A percentile compares a stretch with the other conserved stretches of the same genome.
Evolutionary conservation across 37 sponge, comb jelly and placozoan species (phyloP).

Genomic region (Axinella damicornis): DNA sequence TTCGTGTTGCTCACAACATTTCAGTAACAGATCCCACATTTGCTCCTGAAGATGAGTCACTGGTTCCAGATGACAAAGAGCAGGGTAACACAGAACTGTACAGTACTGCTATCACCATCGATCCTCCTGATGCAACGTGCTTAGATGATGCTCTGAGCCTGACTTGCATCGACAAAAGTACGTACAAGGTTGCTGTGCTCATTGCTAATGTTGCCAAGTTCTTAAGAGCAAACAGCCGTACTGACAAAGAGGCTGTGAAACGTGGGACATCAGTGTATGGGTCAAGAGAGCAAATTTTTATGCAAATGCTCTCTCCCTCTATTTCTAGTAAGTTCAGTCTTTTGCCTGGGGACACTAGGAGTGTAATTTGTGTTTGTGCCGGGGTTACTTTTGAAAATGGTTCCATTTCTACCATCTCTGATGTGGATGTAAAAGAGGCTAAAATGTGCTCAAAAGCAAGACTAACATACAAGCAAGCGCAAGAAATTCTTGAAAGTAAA

Average conservation of each 20-base stretch:
- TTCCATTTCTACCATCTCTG: background rate
- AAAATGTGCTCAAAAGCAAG: background rate
- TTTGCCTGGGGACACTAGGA: background rate
- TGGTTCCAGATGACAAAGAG: background rate
- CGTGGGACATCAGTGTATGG: constrained; percentile 36
- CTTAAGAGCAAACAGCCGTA: background rate
- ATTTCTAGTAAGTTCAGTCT: constrained; percentile 5
- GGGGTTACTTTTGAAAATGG: background rate
- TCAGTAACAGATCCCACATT: background rate
- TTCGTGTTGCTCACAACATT: constrained; percentile 37
- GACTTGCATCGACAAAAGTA: background rate
- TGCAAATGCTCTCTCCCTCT: constrained; percentile 1
- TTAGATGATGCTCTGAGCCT: constrained; percentile 64
- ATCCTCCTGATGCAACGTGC: constrained; percentile 42
- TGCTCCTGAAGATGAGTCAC: background rate
- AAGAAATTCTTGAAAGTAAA: constrained; percentile 13
- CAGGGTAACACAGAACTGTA: background rate
- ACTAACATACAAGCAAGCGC: constrained; percentile 45
- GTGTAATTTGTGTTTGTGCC: background rate
- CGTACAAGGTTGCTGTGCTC: constrained; percentile 56
- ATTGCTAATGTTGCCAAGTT: constrained; percentile 34
- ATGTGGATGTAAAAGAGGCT: constrained; percentile 1
- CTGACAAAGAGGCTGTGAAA: constrained; percentile 7
- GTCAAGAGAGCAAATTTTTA: background rate
- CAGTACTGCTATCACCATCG: constrained; percentile 51